Evolutionary conservation across 2,888 invertebrate species (phyloP).

Genomic region (Erpobdella octoculata): DNA sequence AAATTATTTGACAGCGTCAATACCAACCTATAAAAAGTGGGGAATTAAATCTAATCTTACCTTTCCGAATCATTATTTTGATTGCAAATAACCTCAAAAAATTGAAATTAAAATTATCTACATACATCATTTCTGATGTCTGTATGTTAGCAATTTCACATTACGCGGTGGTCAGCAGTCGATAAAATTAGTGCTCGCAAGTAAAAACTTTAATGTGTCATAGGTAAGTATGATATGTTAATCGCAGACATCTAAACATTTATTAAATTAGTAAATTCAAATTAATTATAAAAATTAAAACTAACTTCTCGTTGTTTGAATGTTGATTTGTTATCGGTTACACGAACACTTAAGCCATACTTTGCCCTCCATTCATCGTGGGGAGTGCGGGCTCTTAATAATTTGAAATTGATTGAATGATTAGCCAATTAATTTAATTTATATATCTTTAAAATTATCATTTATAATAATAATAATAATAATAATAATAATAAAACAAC

Average conservation of each 20-base stretch:
- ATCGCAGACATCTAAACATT: too few relatives aligned
- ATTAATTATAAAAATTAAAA: too few relatives aligned
- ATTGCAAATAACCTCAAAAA: too few relatives aligned
- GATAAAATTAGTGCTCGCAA: too few relatives aligned
- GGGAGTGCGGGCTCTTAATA: neutral
- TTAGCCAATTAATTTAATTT: neutral
- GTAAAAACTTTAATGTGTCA: too few relatives aligned
- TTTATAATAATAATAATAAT: neutral
- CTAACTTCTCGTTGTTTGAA: constrained; percentile 50
- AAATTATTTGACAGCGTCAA: neutral
- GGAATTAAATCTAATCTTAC: neutral
- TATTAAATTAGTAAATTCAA: too few relatives aligned
- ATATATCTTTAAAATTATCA: neutral
- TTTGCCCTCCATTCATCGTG: constrained; percentile 17
- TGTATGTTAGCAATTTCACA: too few relatives aligned
- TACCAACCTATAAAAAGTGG: neutral
- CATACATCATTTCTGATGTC: too few relatives aligned
- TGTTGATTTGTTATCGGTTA: constrained; percentile 33
- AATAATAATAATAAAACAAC: neutral
- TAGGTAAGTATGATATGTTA: too few relatives aligned
- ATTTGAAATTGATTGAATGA: neutral
- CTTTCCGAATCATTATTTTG: too few relatives aligned
- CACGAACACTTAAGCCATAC: constrained; percentile 12
- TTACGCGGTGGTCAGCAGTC: too few relatives aligned
- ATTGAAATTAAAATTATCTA: too few relatives aligned